These are phyloP conservation scores for Benitochromis conjunctus DNA, from an alignment of 2,113 vertebrate genomes.

Conservation along the genomic window DNA sequence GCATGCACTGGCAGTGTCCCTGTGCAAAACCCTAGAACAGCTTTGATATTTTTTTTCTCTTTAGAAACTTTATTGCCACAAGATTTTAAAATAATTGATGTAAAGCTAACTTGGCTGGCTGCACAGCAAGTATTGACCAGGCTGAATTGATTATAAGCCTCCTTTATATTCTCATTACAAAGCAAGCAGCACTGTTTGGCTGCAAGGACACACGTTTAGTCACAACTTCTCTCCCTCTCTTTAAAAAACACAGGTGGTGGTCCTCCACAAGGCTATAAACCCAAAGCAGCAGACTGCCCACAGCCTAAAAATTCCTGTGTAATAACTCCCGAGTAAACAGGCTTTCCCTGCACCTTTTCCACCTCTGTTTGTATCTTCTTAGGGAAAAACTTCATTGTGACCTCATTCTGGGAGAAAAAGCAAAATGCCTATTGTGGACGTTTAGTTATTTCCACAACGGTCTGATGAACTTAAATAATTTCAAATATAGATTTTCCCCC, in stretches of 20 bases:
- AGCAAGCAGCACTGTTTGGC: neutral
- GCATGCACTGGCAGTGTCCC: neutral
- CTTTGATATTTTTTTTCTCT: neutral
- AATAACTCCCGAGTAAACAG: constrained; percentile 22
- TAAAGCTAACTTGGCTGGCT: neutral
- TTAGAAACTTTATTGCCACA: neutral
- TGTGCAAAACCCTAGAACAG: neutral
- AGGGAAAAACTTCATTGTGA: neutral
- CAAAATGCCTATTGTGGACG: neutral
- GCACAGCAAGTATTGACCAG: neutral
- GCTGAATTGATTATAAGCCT: neutral
- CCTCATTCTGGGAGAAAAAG: neutral
- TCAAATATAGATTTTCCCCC: rapidly evolving
- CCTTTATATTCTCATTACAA: neutral
- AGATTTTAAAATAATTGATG: neutral
- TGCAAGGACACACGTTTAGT: neutral
- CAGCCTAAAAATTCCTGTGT: constrained; percentile 54
- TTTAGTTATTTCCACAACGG: neutral
- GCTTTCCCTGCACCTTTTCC: neutral
- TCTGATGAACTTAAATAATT: neutral
- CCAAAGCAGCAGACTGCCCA: constrained; percentile 25
- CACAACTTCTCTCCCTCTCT: neutral
- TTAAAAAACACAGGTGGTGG: constrained; percentile 44
- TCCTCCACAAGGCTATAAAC: constrained; percentile 33
- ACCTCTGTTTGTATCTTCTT: constrained; percentile 1